Conservation (phyloP, 2,797 vertebrate genomes). For the Phataginus tricuspis region DNA sequence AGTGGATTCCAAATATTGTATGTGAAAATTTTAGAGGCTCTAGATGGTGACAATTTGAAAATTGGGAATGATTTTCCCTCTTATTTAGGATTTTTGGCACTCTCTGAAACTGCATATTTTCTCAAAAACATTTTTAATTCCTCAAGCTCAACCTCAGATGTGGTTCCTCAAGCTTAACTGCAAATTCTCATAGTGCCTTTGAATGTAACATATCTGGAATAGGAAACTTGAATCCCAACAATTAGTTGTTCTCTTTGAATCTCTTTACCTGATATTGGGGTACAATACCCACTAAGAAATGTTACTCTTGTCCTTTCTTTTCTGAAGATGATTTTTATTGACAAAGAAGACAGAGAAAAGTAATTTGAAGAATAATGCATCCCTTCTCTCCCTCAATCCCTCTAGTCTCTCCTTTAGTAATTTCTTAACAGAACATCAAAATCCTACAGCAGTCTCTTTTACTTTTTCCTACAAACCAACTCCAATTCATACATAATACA, state of each 20-base stretch:
- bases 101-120: not conserved
- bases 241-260: constrained; percentile 1
- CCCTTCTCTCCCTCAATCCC: not conserved
- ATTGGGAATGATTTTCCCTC: not conserved
- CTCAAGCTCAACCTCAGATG: not conserved
- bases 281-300: not conserved
- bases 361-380: constrained; percentile 28
- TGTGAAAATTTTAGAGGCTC: constrained; percentile 27
- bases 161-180: not conserved
- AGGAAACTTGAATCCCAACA: not conserved
- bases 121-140: not conserved
- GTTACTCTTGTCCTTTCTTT: not conserved
- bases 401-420: not conserved
- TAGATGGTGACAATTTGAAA: not conserved
- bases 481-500: not conserved
- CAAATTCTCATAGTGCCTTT: not conserved
- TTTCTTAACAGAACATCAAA: constrained; percentile 28
- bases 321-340: not conserved
- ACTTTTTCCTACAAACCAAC: not conserved
- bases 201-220: constrained; percentile 8
- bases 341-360: constrained; percentile 9
- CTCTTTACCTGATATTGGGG: not conserved
- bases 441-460: not conserved
- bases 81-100: not conserved
- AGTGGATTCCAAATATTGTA: not conserved